Evolutionary conservation across 2,888 invertebrate genomes (phyloP), one percentile per base, ranked within the genome.

Genomic region (Dryococelus australis): DNA sequence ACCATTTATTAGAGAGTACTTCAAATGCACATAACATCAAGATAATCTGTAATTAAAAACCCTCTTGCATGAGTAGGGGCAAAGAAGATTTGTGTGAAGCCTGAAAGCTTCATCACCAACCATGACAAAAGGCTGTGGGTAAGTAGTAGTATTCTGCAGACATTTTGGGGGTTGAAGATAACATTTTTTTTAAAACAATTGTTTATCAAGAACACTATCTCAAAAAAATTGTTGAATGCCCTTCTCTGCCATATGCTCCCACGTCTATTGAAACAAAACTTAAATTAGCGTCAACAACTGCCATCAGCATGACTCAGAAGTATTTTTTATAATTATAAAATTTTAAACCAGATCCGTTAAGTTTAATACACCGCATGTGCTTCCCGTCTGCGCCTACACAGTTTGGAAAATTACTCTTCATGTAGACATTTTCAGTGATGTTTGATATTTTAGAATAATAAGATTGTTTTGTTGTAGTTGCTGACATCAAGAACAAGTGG

Each of bases 31-130:
- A 16, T 4, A 26, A 24, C 83, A 83, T 6, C 27, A 27, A 83
- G 16, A 27, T 83, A 83, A 83, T 24, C 83, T 83, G 83, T 83
- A 83, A 83, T 83, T 83, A 83, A n/a, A n/a, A n/a, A n/a, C n/a
- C n/a, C 83, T 24, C 83, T 83, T 43, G 10, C 4, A 43, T 83
- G 83, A 0, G 83, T 83, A 83, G 27, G 1, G 83, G 43, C 83
- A 27, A 83, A 83, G 83, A 83, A 83, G 10, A 83, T 83, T 83
- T 83, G 83, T 27, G 28, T 83, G 83, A 83, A 27, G 83, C 28
- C 27, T 83, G 10, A 83, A 83, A 28, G 83, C 27, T 83, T 83
- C 83, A 83, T 83, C 83, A 83, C 83, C 83, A 83, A 83, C 83
- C 83, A 83, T 83, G 83, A 83, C 83, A 83, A 83, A 83, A 83